A percentile compares a stretch with the other conserved stretches of the same genome.
Conservation (phyloP, 2,797 vertebrate species). For the Rhabdomys pumilio region DNA sequence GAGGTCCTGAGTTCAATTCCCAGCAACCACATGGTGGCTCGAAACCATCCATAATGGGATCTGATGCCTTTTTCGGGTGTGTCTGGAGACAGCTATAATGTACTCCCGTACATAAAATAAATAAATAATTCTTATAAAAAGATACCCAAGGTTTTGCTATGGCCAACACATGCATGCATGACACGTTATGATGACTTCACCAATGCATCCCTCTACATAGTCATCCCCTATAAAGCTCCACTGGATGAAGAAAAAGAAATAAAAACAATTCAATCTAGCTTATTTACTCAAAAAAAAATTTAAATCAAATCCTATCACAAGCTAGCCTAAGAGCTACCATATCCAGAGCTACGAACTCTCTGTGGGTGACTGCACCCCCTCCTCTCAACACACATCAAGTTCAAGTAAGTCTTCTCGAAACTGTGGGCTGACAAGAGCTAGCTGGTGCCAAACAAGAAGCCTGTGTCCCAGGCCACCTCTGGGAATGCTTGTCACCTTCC, state of each 20-base stretch:
- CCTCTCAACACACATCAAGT: background rate
- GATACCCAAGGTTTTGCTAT: background rate
- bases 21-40: background rate
- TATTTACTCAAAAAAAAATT: background rate
- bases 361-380: background rate
- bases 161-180: background rate
- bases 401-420: slow-evolving; percentile 25
- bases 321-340: background rate
- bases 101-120: background rate
- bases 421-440: background rate
- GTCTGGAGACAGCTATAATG: background rate
- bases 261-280: background rate
- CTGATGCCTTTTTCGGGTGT: background rate
- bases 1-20: background rate
- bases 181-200: background rate
- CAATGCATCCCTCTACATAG: background rate
- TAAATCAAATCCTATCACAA: background rate
- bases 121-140: background rate
- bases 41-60: background rate
- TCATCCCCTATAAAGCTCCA: background rate
- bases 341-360: background rate
- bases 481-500: slow-evolving; percentile 42
- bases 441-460: slow-evolving; percentile 4
- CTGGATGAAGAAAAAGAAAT: background rate
- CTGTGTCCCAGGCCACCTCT: background rate